These are phyloP conservation scores for Aphidius ervi DNA, from an alignment of 1,140 invertebrate species.

Conservation along the genomic window DNA sequence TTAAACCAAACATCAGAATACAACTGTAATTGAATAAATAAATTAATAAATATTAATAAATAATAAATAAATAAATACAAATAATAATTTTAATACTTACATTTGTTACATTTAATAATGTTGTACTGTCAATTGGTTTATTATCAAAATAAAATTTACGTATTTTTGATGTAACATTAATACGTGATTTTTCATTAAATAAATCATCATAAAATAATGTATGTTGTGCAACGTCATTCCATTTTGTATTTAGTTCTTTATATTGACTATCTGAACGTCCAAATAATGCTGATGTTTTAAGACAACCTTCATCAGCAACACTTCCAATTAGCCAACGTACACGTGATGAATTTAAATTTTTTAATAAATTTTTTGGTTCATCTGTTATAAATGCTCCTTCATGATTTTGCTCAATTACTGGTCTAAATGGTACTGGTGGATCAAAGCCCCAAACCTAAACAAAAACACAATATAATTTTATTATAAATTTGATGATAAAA, in stretches of 20 bases:
- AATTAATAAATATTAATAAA: no score
- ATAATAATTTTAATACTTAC: slow-evolving; percentile 40
- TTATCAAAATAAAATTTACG: slow-evolving; percentile 60
- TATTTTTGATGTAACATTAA: slow-evolving; percentile 52
- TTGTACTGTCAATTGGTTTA: slow-evolving; percentile 48
- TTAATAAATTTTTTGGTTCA: slow-evolving; percentile 51
- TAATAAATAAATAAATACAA: background rate
- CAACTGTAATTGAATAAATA: slow-evolving; percentile 49
- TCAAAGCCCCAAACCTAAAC: slow-evolving; percentile 55
- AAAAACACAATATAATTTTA: background rate
- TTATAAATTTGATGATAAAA: background rate
- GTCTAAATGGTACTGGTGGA: slow-evolving; percentile 70
- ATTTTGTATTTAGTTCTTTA: slow-evolving; percentile 52
- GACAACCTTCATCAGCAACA: slow-evolving; percentile 62
- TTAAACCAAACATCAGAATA: slow-evolving; percentile 67
- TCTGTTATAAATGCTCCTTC: slow-evolving; percentile 62
- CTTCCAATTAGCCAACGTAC: slow-evolving; percentile 66
- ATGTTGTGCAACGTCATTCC: slow-evolving; percentile 56
- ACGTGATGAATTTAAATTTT: slow-evolving; percentile 47
- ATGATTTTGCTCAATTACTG: slow-evolving; percentile 61
- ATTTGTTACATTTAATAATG: slow-evolving; percentile 52
- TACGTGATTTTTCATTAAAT: slow-evolving; percentile 39
- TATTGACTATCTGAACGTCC: background rate
- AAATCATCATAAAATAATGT: slow-evolving; percentile 60
- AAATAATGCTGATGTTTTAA: slow-evolving; percentile 30